These are phyloP conservation scores for Actinia tenebrosa DNA, from an alignment of 64 coral and sea anemone genomes.

Conservation along the genomic window DNA sequence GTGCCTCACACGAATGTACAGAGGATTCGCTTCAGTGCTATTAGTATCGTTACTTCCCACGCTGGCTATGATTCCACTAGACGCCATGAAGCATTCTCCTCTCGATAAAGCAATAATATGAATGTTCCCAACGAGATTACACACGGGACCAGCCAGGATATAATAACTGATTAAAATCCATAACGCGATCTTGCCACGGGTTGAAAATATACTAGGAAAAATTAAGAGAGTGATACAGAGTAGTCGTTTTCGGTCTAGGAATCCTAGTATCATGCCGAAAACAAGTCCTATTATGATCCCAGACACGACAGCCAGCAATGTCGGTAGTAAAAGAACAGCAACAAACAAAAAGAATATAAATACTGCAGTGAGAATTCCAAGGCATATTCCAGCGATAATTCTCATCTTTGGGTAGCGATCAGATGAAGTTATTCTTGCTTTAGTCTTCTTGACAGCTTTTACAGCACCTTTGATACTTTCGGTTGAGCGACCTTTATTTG, in stretches of 20 bases:
- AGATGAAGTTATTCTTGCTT: constrained; percentile 48
- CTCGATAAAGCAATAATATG: constrained; percentile 35
- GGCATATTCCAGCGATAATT: constrained; percentile 64
- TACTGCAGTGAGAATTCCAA: constrained; percentile 69
- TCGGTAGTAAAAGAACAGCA: constrained; percentile 46
- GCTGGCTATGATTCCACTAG: constrained; percentile 3
- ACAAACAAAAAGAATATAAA: constrained; percentile 73
- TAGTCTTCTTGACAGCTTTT: constrained; percentile 51
- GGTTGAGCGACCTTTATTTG: constrained; percentile 30
- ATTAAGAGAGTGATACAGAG: constrained; percentile 75
- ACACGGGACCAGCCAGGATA: constrained; percentile 74
- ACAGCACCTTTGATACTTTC: constrained; percentile 76
- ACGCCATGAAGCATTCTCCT: constrained; percentile 12
- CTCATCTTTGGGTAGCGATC: constrained; percentile 57
- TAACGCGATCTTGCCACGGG: constrained; percentile 63
- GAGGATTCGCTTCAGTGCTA: neutral
- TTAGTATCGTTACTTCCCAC: constrained; percentile 1
- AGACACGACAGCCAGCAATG: constrained; percentile 34
- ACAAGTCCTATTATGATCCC: constrained; percentile 72
- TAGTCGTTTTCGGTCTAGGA: constrained; percentile 67
- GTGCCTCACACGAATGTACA: neutral
- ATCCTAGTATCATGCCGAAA: constrained; percentile 65
- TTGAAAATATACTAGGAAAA: constrained; percentile 74
- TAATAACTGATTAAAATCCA: constrained; percentile 87
- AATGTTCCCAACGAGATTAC: constrained; percentile 81